Percentiles rank a stretch among this genome's conserved stretches.
phyloP scores from a whole-genome alignment of 1,140 invertebrate species.

The Pachypeltis micranthus region DNA sequence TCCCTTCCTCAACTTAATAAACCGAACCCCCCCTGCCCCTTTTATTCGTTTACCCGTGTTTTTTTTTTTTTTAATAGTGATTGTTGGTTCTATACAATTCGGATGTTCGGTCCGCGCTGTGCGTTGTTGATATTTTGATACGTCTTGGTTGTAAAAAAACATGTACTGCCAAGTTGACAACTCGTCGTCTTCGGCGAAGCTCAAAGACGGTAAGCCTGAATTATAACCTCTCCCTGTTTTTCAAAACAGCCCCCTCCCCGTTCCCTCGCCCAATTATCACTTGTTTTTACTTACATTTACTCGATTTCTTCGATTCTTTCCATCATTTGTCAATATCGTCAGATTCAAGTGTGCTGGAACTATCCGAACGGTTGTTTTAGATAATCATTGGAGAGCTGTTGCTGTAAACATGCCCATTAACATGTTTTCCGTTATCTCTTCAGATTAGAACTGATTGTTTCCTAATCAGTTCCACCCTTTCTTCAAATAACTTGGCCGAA shows the following conservation, averaged over 20 bases:
- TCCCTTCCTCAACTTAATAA: background rate
- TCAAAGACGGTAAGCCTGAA: conserved; percentile 26
- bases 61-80: background rate
- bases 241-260: conserved; percentile 10
- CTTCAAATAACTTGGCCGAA: too few species aligned
- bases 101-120: background rate
- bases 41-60: background rate
- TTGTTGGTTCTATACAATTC: background rate
- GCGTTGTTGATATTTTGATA: background rate
- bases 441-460: too few species aligned
- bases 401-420: too few species aligned
- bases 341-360: too few species aligned
- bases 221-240: conserved; percentile 2
- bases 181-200: conserved; percentile 24
- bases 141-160: conserved; percentile 7
- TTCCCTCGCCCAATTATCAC: too few species aligned
- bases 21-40: background rate
- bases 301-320: too few species aligned
- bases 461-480: too few species aligned
- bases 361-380: too few species aligned
- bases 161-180: conserved; percentile 28
- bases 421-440: too few species aligned
- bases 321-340: too few species aligned
- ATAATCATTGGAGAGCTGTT: too few species aligned
- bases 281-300: too few species aligned